A percentile compares a stretch with the other conserved stretches of the same genome.
Evolutionary conservation across 2,888 invertebrate genomes (phyloP).

Genomic region (Mythimna ferrago): DNA sequence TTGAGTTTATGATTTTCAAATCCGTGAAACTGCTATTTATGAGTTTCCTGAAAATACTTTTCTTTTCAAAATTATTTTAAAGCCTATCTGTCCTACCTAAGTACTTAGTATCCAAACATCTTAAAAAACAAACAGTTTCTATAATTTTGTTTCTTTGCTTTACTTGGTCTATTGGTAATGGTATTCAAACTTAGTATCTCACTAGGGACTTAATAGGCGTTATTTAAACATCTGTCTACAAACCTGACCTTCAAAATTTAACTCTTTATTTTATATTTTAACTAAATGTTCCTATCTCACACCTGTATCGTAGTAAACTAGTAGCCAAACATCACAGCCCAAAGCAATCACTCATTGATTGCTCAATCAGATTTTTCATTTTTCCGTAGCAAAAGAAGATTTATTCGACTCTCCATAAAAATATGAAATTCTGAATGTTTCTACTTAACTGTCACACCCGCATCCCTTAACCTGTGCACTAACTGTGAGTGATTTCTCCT

Average conservation of each 20-base stretch:
- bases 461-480: constrained; percentile 89
- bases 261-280: constrained; percentile 56
- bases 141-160: constrained; percentile 58
- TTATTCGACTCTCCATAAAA: constrained; percentile 83
- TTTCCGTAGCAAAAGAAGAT: constrained; percentile 87
- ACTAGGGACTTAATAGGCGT: constrained; percentile 54
- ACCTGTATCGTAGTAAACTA: constrained; percentile 57
- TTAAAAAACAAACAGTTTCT: constrained; percentile 30
- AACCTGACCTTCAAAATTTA: constrained; percentile 53
- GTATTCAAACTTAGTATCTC: constrained; percentile 40
- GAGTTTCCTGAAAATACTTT: constrained; percentile 63
- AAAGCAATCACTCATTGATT: constrained; percentile 79
- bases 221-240: constrained; percentile 59
- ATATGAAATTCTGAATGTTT: constrained; percentile 86
- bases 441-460: constrained; percentile 88
- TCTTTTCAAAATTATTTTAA: constrained; percentile 67
- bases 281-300: constrained; percentile 55
- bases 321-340: constrained; percentile 61
- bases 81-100: constrained; percentile 56
- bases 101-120: constrained; percentile 45
- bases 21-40: constrained; percentile 53
- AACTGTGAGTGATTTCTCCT: constrained; percentile 89
- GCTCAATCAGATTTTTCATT: constrained; percentile 81
- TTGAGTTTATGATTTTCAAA: constrained; percentile 50
- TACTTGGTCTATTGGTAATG: constrained; percentile 54